Conservation (phyloP, 2,888 invertebrate genomes). For the Apamea monoglypha region DNA sequence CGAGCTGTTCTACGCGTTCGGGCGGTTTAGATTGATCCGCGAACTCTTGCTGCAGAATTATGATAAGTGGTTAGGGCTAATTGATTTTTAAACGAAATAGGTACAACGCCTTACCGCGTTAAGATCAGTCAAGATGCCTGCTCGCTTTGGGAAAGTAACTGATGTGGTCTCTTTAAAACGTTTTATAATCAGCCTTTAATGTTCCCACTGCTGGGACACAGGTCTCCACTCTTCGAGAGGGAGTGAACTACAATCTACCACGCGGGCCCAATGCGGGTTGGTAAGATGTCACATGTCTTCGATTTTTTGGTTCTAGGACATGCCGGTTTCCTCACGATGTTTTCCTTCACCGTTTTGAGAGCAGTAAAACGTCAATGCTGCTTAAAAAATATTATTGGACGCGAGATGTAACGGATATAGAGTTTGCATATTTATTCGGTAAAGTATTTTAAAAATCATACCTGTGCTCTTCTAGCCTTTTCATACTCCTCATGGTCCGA, state of each 20-base stretch:
- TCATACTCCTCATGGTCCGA: slow-evolving; percentile 91
- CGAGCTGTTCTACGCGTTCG: not conserved
- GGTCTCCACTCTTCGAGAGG: too few species aligned
- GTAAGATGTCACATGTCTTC: too few species aligned
- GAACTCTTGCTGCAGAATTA: slow-evolving; percentile 42
- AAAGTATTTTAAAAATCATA: slow-evolving; percentile 55
- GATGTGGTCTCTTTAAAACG: not conserved
- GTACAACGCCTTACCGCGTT: not conserved
- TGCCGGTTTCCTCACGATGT: too few species aligned
- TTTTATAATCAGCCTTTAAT: not conserved
- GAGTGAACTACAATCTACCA: too few species aligned
- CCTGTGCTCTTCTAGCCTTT: slow-evolving; percentile 84
- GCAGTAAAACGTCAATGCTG: not conserved
- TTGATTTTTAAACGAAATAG: not conserved
- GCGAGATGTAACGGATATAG: not conserved
- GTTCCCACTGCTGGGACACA: too few species aligned
- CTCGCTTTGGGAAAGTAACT: too few species aligned
- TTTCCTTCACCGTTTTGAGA: too few species aligned
- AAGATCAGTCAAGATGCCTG: not conserved
- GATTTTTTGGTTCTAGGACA: too few species aligned
- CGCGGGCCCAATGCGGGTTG: too few species aligned
- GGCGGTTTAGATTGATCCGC: not conserved
- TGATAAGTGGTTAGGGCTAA: not conserved
- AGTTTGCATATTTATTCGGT: too few species aligned
- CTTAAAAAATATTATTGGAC: not conserved